Evolutionary conservation across 2,888 invertebrate genomes (phyloP), one percentile per base, ranked within the genome.

Genomic region (Zygaena filipendulae): DNA sequence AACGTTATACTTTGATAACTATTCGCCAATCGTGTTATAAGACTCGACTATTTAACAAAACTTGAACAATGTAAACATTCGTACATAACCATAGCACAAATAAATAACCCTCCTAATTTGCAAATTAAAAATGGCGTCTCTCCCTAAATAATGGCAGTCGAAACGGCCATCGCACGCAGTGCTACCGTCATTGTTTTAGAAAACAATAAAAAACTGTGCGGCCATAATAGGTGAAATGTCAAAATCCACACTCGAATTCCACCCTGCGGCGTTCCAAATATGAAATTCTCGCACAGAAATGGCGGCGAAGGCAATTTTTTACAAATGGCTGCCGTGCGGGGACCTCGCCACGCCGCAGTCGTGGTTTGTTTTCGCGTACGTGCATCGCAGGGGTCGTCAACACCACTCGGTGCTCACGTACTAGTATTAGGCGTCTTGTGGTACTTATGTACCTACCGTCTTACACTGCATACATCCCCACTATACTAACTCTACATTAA

Each of bases 231-330:
- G 47, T 52, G 61, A 64, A 64, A 62, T 59, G 68, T 69, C 71
- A 67, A 70, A n/a, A 62, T 67, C 49, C 49, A 50, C 50, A 43
- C 63, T 59, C 57, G 52, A 60, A 59, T 63, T 57, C 57, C 64
- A 52, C 75, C 77, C 77, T 56, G 71, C 63, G 63, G 54, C 66
- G 70, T 57, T 63, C 59, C 62, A 67, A 74, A 75, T 75, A 74
- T 74, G 70, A 72, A 72, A 71, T 74, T 70, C 68, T 59, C 74
- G 70, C 68, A 62, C 47, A 68, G 59, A 77, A 77, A 74, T 75
- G 77, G 75, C 72, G 77, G 62, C 64, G 66, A 52, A 70, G 75
- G 71, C 63, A 72, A 72, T 72, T 74, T n/a, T 74, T 75, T 77
- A 71, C 71, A 77, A 75, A 75, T 75, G 77, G 75, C 77, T 67